phyloP scores from a whole-genome alignment of 2,888 invertebrate species.

The Acholoe squamosa region DNA sequence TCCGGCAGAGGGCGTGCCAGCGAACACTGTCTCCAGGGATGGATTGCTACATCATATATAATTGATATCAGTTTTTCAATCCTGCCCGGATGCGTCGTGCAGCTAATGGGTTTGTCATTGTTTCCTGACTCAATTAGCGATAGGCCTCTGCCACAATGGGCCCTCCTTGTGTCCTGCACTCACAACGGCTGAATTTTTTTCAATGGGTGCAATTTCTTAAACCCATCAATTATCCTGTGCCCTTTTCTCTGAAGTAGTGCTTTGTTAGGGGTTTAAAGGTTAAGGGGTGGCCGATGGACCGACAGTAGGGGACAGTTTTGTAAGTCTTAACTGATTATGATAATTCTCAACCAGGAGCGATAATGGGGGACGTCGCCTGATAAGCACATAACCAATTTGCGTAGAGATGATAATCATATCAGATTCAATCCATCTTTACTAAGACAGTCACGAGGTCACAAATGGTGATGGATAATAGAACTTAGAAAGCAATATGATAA shows the following conservation, averaged over 20 bases:
- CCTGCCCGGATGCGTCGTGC: neutral
- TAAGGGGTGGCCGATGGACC: neutral
- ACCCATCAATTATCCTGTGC: neutral
- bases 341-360: neutral
- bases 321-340: neutral
- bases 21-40: neutral
- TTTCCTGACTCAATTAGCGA: conserved; percentile 20
- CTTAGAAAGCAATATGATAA: no score
- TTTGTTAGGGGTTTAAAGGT: neutral
- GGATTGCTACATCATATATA: neutral
- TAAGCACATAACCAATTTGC: no score
- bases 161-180: neutral
- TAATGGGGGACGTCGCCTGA: neutral
- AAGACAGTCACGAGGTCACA: no score
- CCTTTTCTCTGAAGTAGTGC: neutral
- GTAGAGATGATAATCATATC: no score
- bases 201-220: neutral
- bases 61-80: conserved; percentile 21
- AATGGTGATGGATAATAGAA: no score
- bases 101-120: conserved; percentile 27
- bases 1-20: neutral
- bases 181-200: neutral
- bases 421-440: no score
- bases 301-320: neutral
- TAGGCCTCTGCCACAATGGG: neutral